Evolutionary conservation across 2,113 vertebrate species (phyloP), one percentile per base, ranked within the genome.

Genomic region (Candoia aspera): DNA sequence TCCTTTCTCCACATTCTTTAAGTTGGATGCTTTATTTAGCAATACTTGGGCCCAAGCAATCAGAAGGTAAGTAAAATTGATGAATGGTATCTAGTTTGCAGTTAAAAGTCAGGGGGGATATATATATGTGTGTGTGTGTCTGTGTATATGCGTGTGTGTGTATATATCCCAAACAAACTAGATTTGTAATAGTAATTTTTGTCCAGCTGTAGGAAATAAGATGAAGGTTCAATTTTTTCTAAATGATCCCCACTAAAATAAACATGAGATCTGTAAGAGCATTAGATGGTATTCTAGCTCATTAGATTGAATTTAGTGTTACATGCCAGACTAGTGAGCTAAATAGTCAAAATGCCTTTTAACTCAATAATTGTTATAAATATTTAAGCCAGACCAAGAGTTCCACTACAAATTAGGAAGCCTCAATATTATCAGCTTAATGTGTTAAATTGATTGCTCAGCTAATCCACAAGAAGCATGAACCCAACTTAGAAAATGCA

Each of bases 1-100:
- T 98, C 98, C 98, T 98, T 98, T 98, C 98, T 98, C 98, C 96
- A 97, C 98, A 97, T 98, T 98, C 98, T 97, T 97, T 97, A 98
- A 97, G 96, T 97, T 96, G 97, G 97, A 97, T 95, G 95, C 95
- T 94, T 91, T 92, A 86, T 95, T 96, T 90, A 94, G 90, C 92
- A 62, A 92, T 88, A 21, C 86, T 96, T 95, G 90, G 95, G 95
- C 93, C 96, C 96, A 95, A 96, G 95, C 95, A 91, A 94, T 93
- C 95, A 97, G 95, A 96, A 95, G 96, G 96, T 96, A 94, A 60
- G 0, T 92, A 92, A 96, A 93, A 95, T 89, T 87, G 89, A 94
- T 94, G 23, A 94, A 84, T 93, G 96, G 94, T 91, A 0, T 54
- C 73, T 49, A 91, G 85, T 94, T 97, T 96, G 95, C 93, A 89